Evolutionary conservation across 92 coral and sea anemone genomes (phyloP).

Genomic region (Epizoanthus rinbou): DNA sequence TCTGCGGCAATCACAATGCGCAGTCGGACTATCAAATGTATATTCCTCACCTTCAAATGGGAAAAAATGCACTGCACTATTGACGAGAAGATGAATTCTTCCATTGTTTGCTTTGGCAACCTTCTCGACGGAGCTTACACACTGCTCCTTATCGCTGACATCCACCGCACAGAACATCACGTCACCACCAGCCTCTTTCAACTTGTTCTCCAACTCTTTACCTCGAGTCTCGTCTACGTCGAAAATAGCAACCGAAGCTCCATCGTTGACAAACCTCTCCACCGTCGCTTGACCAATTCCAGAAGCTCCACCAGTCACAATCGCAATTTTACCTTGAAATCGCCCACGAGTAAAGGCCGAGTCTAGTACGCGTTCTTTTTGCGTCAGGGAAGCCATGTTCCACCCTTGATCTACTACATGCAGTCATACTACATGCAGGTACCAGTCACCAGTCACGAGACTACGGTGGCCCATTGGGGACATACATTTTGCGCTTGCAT

Average conservation of each 20-base stretch:
- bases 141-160: constrained; percentile 61
- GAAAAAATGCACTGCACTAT: constrained; percentile 21
- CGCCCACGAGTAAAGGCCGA: constrained; percentile 55
- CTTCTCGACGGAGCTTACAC: constrained; percentile 55
- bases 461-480: no score
- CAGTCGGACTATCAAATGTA: no score
- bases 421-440: no score
- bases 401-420: no score
- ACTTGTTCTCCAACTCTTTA: constrained; percentile 46
- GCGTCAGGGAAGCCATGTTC: not conserved
- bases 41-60: no score
- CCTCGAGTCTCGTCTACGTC: constrained; percentile 63
- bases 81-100: constrained; percentile 55
- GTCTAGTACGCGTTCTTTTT: constrained; percentile 22
- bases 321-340: constrained; percentile 51
- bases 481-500: no score
- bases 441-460: no score
- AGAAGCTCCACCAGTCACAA: constrained; percentile 76
- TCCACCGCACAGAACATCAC: constrained; percentile 62
- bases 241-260: constrained; percentile 68
- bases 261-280: constrained; percentile 65
- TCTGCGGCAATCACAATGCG: no score
- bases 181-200: constrained; percentile 49
- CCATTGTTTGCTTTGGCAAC: constrained; percentile 54
- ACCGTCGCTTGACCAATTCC: constrained; percentile 72